These are phyloP conservation scores for Diorhabda carinulata DNA, from an alignment of 1,140 invertebrate species.

Conservation along the genomic window DNA sequence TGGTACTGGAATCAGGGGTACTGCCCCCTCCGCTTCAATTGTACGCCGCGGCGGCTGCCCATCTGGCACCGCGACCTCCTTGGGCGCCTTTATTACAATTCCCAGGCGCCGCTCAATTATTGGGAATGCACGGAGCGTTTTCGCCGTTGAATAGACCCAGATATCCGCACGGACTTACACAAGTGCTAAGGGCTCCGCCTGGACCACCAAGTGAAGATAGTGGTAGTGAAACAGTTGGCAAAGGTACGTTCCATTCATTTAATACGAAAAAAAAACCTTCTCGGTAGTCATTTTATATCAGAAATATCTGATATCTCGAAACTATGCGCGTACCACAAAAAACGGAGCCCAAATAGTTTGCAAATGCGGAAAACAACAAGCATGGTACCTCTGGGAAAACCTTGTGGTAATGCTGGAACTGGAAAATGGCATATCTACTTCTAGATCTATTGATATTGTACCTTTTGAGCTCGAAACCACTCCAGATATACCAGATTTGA, in stretches of 20 bases:
- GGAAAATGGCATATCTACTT: too few species aligned
- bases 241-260: conserved; percentile 35
- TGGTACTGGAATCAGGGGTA: conserved; percentile 47
- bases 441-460: too few species aligned
- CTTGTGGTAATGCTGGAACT: too few species aligned
- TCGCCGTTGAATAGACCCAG: conserved; percentile 41
- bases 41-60: conserved; percentile 45
- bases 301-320: too few species aligned
- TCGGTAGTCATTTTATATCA: not conserved
- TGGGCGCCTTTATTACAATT: conserved; percentile 48
- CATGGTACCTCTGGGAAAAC: too few species aligned
- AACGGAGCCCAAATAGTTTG: too few species aligned
- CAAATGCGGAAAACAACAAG: too few species aligned
- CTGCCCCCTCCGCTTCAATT: conserved; percentile 46
- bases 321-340: too few species aligned
- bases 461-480: too few species aligned
- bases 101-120: conserved; percentile 41
- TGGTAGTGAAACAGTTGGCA: conserved; percentile 47
- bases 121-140: conserved; percentile 46
- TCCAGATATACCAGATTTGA: too few species aligned
- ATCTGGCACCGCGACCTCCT: conserved; percentile 43
- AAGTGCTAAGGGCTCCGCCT: conserved; percentile 39
- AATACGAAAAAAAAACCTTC: not conserved
- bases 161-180: conserved; percentile 40
- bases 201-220: conserved; percentile 47